Base-by-base conservation (phyloP, 92 coral and sea anemone genomes). In the Palythoa heliodiscus region DNA sequence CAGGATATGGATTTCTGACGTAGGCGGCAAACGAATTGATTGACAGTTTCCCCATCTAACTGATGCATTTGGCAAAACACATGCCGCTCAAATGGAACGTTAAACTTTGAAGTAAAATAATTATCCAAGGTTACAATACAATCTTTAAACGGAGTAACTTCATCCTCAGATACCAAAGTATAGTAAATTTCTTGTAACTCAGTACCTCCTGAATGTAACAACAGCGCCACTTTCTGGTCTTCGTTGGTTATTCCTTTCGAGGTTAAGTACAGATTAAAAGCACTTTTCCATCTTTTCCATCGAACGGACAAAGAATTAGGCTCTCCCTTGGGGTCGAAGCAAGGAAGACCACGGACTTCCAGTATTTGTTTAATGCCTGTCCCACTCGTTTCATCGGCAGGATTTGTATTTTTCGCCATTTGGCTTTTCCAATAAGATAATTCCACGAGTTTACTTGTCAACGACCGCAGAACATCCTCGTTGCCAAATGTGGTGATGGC, bases 211-310 rank as follows among this genome's bases (percentile, higher is more conserved):
- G 82, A 50, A 58, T 82, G 90, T 69, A 88, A 67, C 47, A 76
- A 77, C 83, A 88, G 74, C 12, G 90, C 88, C 4, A 88, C 82
- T 86, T 88, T 88, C 84, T 86, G 89, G 16, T 57, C 84, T 24
- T 89, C 86, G 7, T 91, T 91, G 53, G 88, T 86, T 40, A 91
- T 83, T 63, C 88, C 92, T 89, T 86, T 91, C 71, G 87, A 82
- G 73, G 79, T 64, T 82, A 91, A 76, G 53, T 85, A 85, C 79
- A 91, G 80, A 52, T 91, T 86, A 55, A 88, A 91, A 68, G 94
- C 89, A 73, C 89, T 3, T 64, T 64, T 64, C 70, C 70, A 64
- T 63, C 24, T 63, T 63, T 63, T 63, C 70, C 70, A 63, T 19
- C 70, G 70, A 22, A 63, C 70, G 70, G 70, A 63, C 70, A 63